phyloP scores from a whole-genome alignment of 2,113 vertebrate species.

The Pygathrix nemaeus region DNA sequence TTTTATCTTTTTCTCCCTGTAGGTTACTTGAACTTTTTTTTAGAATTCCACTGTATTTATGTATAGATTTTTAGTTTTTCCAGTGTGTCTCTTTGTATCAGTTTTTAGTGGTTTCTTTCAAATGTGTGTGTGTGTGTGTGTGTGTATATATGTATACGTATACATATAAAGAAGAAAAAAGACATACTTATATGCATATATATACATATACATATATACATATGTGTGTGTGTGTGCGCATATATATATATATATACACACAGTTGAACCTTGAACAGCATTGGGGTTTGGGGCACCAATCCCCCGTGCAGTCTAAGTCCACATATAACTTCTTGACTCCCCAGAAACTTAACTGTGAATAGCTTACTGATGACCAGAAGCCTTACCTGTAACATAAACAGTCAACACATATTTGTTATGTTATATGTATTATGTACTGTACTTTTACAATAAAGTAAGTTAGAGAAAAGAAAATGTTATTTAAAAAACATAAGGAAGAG shows the following conservation, averaged over 20 bases:
- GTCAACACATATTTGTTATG: too few relatives aligned
- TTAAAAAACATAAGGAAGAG: too few relatives aligned
- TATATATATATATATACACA: neutral
- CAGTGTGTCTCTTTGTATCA: neutral
- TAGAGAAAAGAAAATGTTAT: too few relatives aligned
- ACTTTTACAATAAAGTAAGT: too few relatives aligned
- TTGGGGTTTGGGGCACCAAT: neutral
- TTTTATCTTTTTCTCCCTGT: neutral
- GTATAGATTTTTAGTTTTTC: neutral
- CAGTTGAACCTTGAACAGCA: neutral
- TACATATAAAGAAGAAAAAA: too few relatives aligned
- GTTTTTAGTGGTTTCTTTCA: neutral
- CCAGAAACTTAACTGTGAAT: too few relatives aligned
- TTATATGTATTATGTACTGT: too few relatives aligned
- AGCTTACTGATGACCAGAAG: too few relatives aligned
- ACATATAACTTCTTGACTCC: neutral
- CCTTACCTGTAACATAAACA: too few relatives aligned
- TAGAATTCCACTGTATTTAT: neutral
- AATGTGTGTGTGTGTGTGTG: neutral
- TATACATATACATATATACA: neutral
- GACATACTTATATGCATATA: neutral
- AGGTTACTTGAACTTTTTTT: neutral
- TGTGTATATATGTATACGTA: neutral
- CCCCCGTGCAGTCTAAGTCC: neutral
- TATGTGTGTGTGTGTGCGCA: too few relatives aligned